phyloP scores from a whole-genome alignment of 2,113 vertebrate species.

The Trachemys scripta region DNA sequence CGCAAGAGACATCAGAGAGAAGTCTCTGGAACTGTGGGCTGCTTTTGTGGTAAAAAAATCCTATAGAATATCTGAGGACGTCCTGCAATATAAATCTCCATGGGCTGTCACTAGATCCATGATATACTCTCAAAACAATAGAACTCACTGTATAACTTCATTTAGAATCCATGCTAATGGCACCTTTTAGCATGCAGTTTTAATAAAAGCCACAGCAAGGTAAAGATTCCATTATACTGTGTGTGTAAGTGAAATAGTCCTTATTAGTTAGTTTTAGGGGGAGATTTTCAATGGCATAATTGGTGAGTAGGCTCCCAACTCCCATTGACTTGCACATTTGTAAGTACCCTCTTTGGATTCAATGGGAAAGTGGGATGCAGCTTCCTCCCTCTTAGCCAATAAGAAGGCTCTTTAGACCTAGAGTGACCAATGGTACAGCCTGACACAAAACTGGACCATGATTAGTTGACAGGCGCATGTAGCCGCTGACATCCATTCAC shows the following conservation, averaged over 20 bases:
- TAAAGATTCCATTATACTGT: slow-evolving; percentile 20
- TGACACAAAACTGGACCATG: neutral
- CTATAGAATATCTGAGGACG: slow-evolving; percentile 39
- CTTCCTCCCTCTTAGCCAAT: neutral
- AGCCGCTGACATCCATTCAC: neutral
- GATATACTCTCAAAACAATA: slow-evolving; percentile 57
- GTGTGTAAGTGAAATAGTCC: slow-evolving; percentile 44
- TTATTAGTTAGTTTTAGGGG: slow-evolving; percentile 17
- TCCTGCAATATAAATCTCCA: slow-evolving; percentile 53
- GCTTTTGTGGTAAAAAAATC: slow-evolving; percentile 37
- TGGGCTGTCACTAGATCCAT: slow-evolving; percentile 25
- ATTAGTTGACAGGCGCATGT: neutral
- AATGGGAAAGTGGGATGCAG: neutral
- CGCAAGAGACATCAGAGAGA: slow-evolving; percentile 34
- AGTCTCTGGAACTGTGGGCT: slow-evolving; percentile 6
- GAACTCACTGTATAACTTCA: slow-evolving; percentile 55
- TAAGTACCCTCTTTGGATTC: neutral
- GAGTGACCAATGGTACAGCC: neutral
- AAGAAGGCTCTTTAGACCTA: neutral
- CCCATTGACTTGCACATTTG: neutral
- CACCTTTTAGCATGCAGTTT: neutral
- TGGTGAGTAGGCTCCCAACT: rapidly evolving
- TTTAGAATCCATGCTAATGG: slow-evolving; percentile 50
- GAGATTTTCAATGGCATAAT: neutral
- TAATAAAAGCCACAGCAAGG: neutral